Evolutionary conservation across 1,140 invertebrate species (phyloP), one percentile per base, ranked within the genome.

Genomic region (Bombyx mandarina): DNA sequence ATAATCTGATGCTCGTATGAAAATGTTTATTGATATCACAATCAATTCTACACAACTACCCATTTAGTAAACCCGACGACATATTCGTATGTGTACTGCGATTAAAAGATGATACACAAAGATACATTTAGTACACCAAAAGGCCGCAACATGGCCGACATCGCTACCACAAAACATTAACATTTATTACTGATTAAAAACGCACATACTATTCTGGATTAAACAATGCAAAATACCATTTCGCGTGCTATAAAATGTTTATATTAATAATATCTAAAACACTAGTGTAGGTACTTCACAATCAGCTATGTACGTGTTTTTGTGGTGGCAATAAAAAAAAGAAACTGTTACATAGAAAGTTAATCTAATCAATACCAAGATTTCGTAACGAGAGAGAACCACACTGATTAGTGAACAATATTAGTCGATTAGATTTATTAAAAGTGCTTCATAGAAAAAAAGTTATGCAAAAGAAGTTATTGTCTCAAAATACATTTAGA

Each of bases 21-120:
- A 87, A 87, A 87, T 85, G 82, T 87, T 87, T 87, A 87, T 76
- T 87, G 84, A 83, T 87, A 87, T 87, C 84, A 87, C 84, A 87
- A 87, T 85, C 76, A 87, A 85, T 71, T 84, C 84, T 87, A 85
- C 82, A 82, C 79, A 81, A 72, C 84, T 85, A 87, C 80, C 69
- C 80, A 65, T 74, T 77, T 71, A 81, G 72, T 77, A 72, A 82
- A 35, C 73, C 79, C 82, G 73, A 75, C 82, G 73, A 75, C 75
- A 72, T 69, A 68, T 71, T 76, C 75, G 26, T 35, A 73, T 76
- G 72, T 78, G 75, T 79, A 75, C 71, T 66, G 72, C 71, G 77
- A 78, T 54, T 72, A 82, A 72, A 78, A 77, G 77, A 80, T 67
- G 51, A 66, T 73, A 77, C 65, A 80, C 70, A 73, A 57, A 73